Conservation (phyloP, 1,140 invertebrate genomes). For the Caenorhabditis briggsae region DNA sequence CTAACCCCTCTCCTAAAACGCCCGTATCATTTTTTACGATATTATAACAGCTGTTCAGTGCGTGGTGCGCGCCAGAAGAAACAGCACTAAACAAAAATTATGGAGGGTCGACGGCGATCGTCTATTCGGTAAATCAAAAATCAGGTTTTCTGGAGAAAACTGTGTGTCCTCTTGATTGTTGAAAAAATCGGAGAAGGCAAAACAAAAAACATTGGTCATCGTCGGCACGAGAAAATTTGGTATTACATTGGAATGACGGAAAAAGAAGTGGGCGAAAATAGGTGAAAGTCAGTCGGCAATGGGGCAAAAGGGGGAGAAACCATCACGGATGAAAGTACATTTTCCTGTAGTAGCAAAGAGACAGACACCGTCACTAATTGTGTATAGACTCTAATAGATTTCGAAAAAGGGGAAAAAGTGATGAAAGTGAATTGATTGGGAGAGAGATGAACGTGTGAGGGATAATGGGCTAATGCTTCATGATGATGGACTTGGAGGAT, state of each 20-base stretch:
- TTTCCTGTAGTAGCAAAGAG: background rate
- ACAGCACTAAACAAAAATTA: constrained; percentile 20
- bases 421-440: constrained; percentile 4
- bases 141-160: constrained; percentile 37
- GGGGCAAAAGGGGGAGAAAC: constrained; percentile 29
- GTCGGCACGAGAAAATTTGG: constrained; percentile 25
- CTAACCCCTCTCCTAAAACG: constrained; percentile 4
- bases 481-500: background rate
- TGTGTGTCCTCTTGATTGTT: constrained; percentile 31
- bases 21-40: constrained; percentile 7
- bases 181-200: constrained; percentile 50
- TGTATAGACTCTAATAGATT: background rate
- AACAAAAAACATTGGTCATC: background rate
- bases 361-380: constrained; percentile 31
- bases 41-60: constrained; percentile 1
- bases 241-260: background rate
- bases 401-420: background rate
- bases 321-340: constrained; percentile 55
- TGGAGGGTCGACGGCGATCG: background rate
- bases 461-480: background rate
- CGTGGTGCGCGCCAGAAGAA: background rate
- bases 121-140: constrained; percentile 37
- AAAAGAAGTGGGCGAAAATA: constrained; percentile 44
- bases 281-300: constrained; percentile 46
- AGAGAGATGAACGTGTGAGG: background rate